A percentile compares a stretch with the other conserved stretches of the same genome.
Conservation (phyloP, 2,113 vertebrate species). For the Otus sunia region DNA sequence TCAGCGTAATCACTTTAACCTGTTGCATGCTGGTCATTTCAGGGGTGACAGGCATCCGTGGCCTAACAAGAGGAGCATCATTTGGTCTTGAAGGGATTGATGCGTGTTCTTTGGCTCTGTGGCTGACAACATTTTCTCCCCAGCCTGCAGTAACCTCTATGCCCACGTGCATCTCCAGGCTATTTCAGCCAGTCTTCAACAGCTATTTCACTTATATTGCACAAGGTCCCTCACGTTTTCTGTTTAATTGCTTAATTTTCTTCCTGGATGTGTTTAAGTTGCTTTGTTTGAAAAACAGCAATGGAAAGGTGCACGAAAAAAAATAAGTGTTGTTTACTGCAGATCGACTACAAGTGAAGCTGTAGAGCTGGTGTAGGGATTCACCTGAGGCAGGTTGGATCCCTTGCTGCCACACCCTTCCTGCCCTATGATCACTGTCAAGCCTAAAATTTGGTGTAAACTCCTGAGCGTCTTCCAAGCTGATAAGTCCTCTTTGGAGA, state of each 20-base stretch:
- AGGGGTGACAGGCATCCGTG: rapidly evolving
- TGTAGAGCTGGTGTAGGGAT: neutral
- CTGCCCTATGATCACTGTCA: neutral
- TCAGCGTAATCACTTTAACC: neutral
- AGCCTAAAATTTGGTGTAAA: neutral
- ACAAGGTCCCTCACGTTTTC: neutral
- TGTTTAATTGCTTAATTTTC: neutral
- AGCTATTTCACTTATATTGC: neutral
- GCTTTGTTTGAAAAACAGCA: neutral
- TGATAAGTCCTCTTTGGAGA: neutral
- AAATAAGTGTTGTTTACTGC: neutral
- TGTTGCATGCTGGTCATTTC: neutral
- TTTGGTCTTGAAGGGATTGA: neutral
- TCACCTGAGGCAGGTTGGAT: neutral
- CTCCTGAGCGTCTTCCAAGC: neutral
- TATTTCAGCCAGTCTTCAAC: neutral
- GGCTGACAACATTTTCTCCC: neutral
- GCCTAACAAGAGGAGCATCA: neutral
- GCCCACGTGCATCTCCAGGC: neutral
- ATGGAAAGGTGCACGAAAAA: neutral
- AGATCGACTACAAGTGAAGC: neutral
- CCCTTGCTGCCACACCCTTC: neutral
- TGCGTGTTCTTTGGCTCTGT: neutral
- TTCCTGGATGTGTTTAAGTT: neutral
- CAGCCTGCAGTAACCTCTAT: neutral